Base-by-base conservation (phyloP, 1,140 invertebrate species). In the Brachionus rotundiformis region DNA sequence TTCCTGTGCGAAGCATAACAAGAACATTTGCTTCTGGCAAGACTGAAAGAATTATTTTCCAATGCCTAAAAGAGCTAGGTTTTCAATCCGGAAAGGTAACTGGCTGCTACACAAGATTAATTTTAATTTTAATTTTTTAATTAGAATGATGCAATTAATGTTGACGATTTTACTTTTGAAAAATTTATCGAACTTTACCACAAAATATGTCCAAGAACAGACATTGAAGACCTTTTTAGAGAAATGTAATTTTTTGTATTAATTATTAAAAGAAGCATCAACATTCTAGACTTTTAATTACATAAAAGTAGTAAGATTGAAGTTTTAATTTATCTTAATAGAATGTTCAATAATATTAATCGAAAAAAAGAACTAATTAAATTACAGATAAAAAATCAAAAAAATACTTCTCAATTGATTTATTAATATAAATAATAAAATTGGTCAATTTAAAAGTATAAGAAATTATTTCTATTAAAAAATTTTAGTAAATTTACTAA, bases 161-260 rank as follows among this genome's bases (percentile, higher is more conserved):
- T 92, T 63, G 92, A 92, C 75, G 93, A 94, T 81, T 99, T 99
- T 86, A 98, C 96, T 1, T 99, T 98, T 88, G 96, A 99, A 83
- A 98, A 98, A 86, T 99, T 99, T 88, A 98, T 98, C 89, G 93
- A 93, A 47, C 90, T 99, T 0, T 99, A 99, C 88, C 96, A 98
- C 87, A 98, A 97, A 90, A 98, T 99, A 84, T 99, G 98, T 88
- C 98, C 98, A 7, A 91, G 98, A 83, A 98, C 97, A 85, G 98
- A 99, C 87, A 98, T 99, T 84, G 96, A 99, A 88, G 96, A 98
- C 88, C 89, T 99, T 4, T 99, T 98, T 87, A 92, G 95, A 87
- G 93, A 93, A 63, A 93, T 99, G 96, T 68, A 68, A 68, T 16
- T 68, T 1, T 27, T 27, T 27, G 8, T 65, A 5, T 98, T n/a